A percentile compares a stretch with the other conserved stretches of the same genome.
These are phyloP conservation scores for Camponotus vicinus DNA, from an alignment of 1,140 invertebrate species.

Conservation along the genomic window DNA sequence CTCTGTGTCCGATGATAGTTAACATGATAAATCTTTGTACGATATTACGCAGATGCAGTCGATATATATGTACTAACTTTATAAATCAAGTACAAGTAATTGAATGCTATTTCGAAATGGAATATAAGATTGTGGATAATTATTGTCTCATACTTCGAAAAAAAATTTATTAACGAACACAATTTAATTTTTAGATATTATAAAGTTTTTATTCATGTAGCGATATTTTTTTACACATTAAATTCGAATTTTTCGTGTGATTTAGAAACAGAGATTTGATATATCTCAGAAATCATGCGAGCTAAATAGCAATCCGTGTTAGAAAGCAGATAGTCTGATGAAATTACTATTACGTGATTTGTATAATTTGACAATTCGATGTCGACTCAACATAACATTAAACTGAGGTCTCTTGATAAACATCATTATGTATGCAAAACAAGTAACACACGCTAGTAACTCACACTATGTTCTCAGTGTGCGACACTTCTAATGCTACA, in stretches of 20 bases:
- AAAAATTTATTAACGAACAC: not conserved
- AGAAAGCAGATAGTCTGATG: not conserved
- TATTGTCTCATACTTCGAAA: not conserved
- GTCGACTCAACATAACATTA: not conserved
- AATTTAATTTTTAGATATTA: not conserved
- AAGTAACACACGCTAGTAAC: slow-evolving; percentile 19
- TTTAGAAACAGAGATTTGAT: not conserved
- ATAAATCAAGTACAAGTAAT: not conserved
- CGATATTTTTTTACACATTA: not conserved
- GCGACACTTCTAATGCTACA: slow-evolving; percentile 73
- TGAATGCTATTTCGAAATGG: not conserved
- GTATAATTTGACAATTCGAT: not conserved
- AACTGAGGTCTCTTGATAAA: not conserved
- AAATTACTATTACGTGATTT: not conserved
- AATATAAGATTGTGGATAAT: not conserved
- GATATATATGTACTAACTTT: not conserved
- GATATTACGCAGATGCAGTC: slow-evolving; percentile 2
- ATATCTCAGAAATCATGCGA: not conserved
- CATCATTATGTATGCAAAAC: not conserved
- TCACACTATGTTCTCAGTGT: slow-evolving; percentile 75
- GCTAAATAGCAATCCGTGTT: not conserved
- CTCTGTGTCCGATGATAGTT: not conserved
- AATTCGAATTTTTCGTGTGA: slow-evolving; percentile 4
- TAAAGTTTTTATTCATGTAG: not conserved
- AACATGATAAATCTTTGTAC: not conserved